A percentile compares a stretch with the other conserved stretches of the same genome.
Conservation (phyloP, 2,888 invertebrate species). For the Acleris laterana region DNA sequence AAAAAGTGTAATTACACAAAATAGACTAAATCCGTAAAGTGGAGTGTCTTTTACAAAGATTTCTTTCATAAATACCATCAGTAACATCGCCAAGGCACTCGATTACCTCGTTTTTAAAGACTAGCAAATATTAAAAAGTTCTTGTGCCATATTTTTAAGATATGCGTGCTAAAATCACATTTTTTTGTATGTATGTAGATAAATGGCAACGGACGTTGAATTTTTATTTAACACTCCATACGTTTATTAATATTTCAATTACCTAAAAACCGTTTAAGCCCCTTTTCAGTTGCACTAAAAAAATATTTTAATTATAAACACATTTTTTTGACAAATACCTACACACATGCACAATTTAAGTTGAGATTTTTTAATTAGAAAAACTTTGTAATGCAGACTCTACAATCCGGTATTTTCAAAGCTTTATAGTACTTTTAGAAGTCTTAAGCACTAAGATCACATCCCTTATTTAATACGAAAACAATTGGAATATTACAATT, state of each 20-base stretch:
- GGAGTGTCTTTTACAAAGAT: not conserved
- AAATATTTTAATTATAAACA: too few species aligned
- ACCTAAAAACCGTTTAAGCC: not conserved
- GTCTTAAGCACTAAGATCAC: constrained; percentile 30
- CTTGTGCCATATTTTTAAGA: constrained; percentile 37
- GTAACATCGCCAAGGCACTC: constrained; percentile 43
- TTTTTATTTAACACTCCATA: not conserved
- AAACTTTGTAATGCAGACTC: constrained; percentile 21
- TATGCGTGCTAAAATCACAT: constrained; percentile 39
- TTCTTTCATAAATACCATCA: constrained; percentile 31
- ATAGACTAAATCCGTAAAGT: not conserved
- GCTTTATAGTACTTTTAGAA: constrained; percentile 11
- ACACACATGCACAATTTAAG: constrained; percentile 1
- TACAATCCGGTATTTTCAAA: not conserved
- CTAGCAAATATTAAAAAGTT: constrained; percentile 32
- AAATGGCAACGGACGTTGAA: not conserved
- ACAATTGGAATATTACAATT: not conserved
- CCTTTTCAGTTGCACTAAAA: too few species aligned
- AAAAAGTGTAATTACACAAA: too few species aligned
- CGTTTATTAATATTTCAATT: too few species aligned
- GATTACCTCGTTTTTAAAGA: constrained; percentile 30
- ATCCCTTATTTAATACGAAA: constrained; percentile 17
- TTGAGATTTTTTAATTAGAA: constrained; percentile 3
- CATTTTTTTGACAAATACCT: not conserved
- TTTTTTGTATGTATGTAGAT: constrained; percentile 22